Evolutionary conservation across 2,113 vertebrate genomes (phyloP), one percentile per base, ranked within the genome.

Genomic region (Phrynosoma blainvillii): DNA sequence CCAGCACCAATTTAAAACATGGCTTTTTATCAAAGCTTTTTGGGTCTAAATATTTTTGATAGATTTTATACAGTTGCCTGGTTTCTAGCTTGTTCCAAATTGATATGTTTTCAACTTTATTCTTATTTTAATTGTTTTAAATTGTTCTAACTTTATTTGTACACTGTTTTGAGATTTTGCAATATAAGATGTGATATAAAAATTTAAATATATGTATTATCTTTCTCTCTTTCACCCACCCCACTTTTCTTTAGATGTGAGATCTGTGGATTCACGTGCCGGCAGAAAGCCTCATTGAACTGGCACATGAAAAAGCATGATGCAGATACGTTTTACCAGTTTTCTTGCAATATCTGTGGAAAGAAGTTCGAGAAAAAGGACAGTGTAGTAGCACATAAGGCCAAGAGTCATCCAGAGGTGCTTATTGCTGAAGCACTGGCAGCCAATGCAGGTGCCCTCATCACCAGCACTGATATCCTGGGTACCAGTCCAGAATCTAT

Each of bases 251-350:
- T 52, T 78, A 99, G 99, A 94, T 99, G 99, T 84, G 98, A 99
- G 97, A 99, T 99, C 94, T 99, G 99, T 52, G 99, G 99, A 47
- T 99, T 99, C 94, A 99, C 98, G 16, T 99, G 99, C 93, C 97
- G 99, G 82, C 99, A 99, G 95, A 99, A 99, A 95, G 99, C 99
- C 2, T 99, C 99, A 70, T 98, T 99, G 79, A 99, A 99, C 95
- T 99, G 99, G 99, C 99, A 99, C 97, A 99, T 99, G 99, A 99
- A 99, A 97, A 99, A 99, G 87, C 99, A 99, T 0, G 98, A 99
- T 0, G 98, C 98, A 0, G 98, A 99, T 88, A 98, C 99, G 93
- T 98, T 98, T 89, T 99, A 99, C 95, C 98, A 99, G 94, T 99
- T 99, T 92, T 99, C 98, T 95, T 99, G 99, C 96, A 98, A 98